Conservation (phyloP, 2,113 vertebrate species). For the Ibidorhyncha struthersii region DNA sequence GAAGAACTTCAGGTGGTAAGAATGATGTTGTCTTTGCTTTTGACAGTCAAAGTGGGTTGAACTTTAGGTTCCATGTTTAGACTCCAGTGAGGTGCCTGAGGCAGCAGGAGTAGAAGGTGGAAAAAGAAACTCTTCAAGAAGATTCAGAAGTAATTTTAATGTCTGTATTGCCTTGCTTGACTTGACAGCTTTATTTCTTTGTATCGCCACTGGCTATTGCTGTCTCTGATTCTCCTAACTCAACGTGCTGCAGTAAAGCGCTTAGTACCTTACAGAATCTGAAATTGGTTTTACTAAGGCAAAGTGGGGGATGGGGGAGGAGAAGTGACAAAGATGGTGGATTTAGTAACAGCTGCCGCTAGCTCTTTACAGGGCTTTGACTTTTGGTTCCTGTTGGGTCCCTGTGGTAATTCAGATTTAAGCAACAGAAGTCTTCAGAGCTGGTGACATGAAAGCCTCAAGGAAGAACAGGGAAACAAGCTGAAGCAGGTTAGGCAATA, state of each 20-base stretch:
- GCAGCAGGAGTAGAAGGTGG: conserved; percentile 3
- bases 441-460: neutral
- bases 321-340: neutral
- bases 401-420: neutral
- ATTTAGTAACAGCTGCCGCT: neutral
- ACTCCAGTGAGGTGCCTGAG: conserved; percentile 15
- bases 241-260: conserved; percentile 1
- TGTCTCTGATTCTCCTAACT: conserved; percentile 36
- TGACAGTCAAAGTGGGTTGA: neutral
- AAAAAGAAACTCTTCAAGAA: conserved; percentile 50
- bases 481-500: neutral
- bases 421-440: neutral
- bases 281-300: neutral
- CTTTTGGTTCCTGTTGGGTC: neutral
- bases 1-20: neutral
- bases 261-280: neutral
- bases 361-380: neutral
- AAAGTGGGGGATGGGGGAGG: neutral
- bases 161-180: conserved; percentile 43
- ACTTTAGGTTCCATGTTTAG: conserved; percentile 53
- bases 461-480: neutral
- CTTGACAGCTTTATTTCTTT: conserved; percentile 58
- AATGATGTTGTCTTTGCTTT: conserved; percentile 6
- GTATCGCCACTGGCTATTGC: neutral
- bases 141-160: conserved; percentile 41